These are phyloP conservation scores for Bungarus multicinctus DNA, from an alignment of 2,113 vertebrate genomes.

Conservation along the genomic window DNA sequence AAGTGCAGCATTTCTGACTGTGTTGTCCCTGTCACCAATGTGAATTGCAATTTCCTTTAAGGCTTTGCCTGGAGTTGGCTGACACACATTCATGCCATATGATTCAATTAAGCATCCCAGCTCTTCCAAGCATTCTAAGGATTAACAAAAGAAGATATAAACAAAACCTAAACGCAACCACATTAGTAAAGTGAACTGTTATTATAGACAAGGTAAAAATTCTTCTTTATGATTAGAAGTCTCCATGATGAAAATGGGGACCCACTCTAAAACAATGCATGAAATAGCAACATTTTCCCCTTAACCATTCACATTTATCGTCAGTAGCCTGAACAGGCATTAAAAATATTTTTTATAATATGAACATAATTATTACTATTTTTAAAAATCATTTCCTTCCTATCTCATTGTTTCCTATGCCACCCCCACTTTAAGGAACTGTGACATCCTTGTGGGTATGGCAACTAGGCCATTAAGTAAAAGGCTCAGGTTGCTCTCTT, in stretches of 20 bases:
- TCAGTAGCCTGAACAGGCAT: not conserved
- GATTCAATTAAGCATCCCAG: constrained; percentile 92
- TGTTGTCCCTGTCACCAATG: constrained; percentile 93
- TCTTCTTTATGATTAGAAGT: not conserved
- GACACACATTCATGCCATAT: constrained; percentile 95
- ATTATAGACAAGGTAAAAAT: not conserved
- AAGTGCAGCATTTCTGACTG: constrained; percentile 93
- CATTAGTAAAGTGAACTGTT: not conserved
- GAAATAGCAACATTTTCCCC: not conserved
- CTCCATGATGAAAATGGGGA: not conserved
- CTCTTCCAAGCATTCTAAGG: constrained; percentile 93
- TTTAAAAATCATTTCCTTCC: not conserved
- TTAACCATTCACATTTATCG: not conserved
- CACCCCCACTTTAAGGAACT: not conserved
- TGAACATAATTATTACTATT: not conserved
- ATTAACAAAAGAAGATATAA: not conserved
- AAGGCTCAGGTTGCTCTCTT: not conserved
- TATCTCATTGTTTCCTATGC: not conserved
- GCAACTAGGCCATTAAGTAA: not conserved
- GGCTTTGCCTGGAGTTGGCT: constrained; percentile 91
- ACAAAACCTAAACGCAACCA: not conserved
- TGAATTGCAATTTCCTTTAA: constrained; percentile 95
- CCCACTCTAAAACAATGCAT: not conserved
- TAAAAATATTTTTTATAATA: not conserved
- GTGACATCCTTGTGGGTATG: not conserved